phyloP scores from a whole-genome alignment of 2,888 invertebrate species.

The Stenurella melanura region DNA sequence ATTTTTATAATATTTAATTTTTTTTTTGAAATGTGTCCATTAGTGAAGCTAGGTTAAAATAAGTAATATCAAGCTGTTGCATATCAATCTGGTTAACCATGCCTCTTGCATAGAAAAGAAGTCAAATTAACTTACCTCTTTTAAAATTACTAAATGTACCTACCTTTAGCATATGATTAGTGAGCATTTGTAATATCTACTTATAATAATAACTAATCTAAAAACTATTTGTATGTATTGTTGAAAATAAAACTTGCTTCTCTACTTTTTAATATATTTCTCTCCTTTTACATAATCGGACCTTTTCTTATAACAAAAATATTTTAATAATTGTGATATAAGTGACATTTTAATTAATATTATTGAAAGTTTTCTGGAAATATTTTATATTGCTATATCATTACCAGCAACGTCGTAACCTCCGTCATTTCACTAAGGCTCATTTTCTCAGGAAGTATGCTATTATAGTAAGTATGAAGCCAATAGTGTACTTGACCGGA shows the following conservation, averaged over 20 bases:
- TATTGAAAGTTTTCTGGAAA: too few species aligned
- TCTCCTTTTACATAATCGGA: not conserved
- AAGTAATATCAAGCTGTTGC: constrained; percentile 46
- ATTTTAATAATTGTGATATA: too few species aligned
- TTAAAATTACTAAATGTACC: constrained; percentile 10
- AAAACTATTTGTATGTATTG: constrained; percentile 44
- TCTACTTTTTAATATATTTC: constrained; percentile 27
- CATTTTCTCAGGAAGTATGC: too few species aligned
- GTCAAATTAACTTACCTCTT: constrained; percentile 27
- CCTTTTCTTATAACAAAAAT: not conserved
- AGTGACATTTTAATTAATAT: too few species aligned
- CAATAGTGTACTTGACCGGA: too few species aligned
- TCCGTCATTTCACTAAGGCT: too few species aligned
- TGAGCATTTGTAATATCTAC: not conserved
- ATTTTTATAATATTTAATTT: constrained; percentile 38
- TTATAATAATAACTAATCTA: constrained; percentile 29
- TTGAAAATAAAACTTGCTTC: constrained; percentile 46
- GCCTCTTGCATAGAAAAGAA: constrained; percentile 51
- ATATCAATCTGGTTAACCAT: constrained; percentile 47
- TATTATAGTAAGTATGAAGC: too few species aligned
- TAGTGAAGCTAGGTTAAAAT: constrained; percentile 26
- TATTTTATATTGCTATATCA: too few species aligned
- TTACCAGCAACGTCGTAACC: too few species aligned
- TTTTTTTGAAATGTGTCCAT: constrained; percentile 25
- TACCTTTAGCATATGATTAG: not conserved